Base-by-base conservation (phyloP, 1,140 invertebrate species). In the Drosophila pseudoobscura region DNA sequence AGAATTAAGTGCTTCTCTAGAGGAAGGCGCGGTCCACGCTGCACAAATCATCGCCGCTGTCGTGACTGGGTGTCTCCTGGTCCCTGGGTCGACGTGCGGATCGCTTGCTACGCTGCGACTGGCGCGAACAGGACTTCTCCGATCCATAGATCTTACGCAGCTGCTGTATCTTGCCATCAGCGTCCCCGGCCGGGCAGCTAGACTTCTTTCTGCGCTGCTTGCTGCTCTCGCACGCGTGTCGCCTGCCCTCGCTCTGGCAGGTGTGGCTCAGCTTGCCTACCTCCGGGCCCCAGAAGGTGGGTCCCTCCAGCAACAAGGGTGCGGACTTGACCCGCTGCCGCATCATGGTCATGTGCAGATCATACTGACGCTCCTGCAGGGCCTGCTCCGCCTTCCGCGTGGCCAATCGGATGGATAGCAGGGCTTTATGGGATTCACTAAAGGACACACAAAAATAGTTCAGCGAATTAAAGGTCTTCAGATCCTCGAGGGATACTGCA, bases 341-440 rank as follows among this genome's bases (percentile, higher is more conserved):
- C 91, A 91, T 91, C 72, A 91, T 65, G 39, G 90, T 88, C 90
- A 91, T 91, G 26, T 91, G 87, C 4, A 91, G 58, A 26, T 91
- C 88, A 26, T 91, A 91, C 46, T 91, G 88, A 20, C 79, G 85
- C 49, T 91, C 74, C 50, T 90, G 84, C 6, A 91, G 43, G 1
- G 78, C 83, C 31, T 91, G 90, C 52, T 91, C 91, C 6, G 91
- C 91, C 54, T 90, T 91, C 6, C 91, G 83, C 31, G 91, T 91
- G n/a, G 91, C 91, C 31, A 91, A 52, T 3, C 91, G 85, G 13
- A 91, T 79, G 7, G 75, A 74, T 0, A 91, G 57, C 29, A 91
- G 57, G 6, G 90, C 85, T 29, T 91, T 87, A 53, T 91, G 90
- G 1, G 89, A 57, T 75, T 91, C 88, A 70, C 91, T 91, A 22